A percentile compares a stretch with the other conserved stretches of the same genome.
phyloP scores from a whole-genome alignment of 2,888 invertebrate species.

The Pedicia rivosa region DNA sequence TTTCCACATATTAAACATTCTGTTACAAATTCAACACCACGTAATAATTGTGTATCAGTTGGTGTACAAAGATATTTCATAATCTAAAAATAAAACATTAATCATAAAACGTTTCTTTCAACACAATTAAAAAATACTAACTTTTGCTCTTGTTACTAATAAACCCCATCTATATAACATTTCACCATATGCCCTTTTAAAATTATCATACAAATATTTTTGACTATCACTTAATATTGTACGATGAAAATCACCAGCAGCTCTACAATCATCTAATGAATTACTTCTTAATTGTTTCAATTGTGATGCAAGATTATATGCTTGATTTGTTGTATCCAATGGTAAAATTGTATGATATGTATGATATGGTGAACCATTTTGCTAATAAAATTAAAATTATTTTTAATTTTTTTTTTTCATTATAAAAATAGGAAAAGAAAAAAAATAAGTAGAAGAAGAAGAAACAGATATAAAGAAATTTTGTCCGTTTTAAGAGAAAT shows the following conservation, averaged over 20 bases:
- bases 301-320: conserved; percentile 49
- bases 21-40: conserved; percentile 56
- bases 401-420: not conserved
- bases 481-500: too few species aligned
- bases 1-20: conserved; percentile 56
- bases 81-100: conserved; percentile 25
- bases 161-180: conserved; percentile 74
- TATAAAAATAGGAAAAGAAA: too few species aligned
- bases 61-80: conserved; percentile 41
- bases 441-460: too few species aligned
- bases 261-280: conserved; percentile 43
- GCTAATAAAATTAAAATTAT: conserved; percentile 28
- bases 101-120: not conserved
- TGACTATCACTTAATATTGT: conserved; percentile 23
- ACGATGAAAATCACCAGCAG: conserved; percentile 6
- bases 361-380: conserved; percentile 76
- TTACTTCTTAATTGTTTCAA: conserved; percentile 60
- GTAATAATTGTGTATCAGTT: conserved; percentile 32
- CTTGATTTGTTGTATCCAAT: conserved; percentile 51
- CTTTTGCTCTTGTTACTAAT: conserved; percentile 60
- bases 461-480: too few species aligned
- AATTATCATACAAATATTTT: conserved; percentile 51
- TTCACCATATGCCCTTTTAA: conserved; percentile 77
- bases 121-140: conserved; percentile 42
- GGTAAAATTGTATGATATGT: conserved; percentile 59